Percentiles rank a stretch among this genome's conserved stretches.
phyloP scores from a whole-genome alignment of 2,113 vertebrate genomes.

The Erythrocebus patas region DNA sequence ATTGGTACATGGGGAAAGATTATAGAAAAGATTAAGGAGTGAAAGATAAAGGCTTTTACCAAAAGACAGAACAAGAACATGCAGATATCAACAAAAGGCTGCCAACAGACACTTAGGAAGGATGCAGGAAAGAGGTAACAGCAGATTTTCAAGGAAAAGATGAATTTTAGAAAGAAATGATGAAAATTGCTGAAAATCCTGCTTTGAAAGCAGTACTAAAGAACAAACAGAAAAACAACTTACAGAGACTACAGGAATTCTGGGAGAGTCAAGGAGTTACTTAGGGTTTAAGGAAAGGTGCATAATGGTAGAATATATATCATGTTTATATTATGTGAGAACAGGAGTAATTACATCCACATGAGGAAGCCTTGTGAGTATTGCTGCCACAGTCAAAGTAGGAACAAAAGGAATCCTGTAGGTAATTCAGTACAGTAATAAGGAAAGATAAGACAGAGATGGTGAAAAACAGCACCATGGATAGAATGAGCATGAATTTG shows the following conservation, averaged over 20 bases:
- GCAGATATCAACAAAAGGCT: not conserved
- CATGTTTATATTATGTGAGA: not conserved
- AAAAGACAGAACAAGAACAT: not conserved
- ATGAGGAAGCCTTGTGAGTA: not conserved
- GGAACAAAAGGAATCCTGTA: not conserved
- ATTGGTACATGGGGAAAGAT: not conserved
- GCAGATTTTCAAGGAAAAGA: not conserved
- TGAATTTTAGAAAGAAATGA: not conserved
- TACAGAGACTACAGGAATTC: not conserved
- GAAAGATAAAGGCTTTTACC: not conserved
- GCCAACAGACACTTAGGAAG: not conserved
- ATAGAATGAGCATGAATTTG: not conserved
- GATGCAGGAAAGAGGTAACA: not conserved
- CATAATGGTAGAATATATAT: not conserved
- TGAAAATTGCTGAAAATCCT: not conserved
- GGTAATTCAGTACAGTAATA: no score
- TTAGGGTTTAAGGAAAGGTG: not conserved
- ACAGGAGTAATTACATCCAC: not conserved
- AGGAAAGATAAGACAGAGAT: no score
- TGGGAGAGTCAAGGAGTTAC: not conserved
- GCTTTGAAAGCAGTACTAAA: conserved; percentile 27
- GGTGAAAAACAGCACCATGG: no score
- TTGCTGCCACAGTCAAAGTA: not conserved
- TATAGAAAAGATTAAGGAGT: not conserved
- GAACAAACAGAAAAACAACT: not conserved